Evolutionary conservation across 2,888 invertebrate genomes (phyloP), one percentile per base, ranked within the genome.

Genomic region (Prionchulus punctatus): DNA sequence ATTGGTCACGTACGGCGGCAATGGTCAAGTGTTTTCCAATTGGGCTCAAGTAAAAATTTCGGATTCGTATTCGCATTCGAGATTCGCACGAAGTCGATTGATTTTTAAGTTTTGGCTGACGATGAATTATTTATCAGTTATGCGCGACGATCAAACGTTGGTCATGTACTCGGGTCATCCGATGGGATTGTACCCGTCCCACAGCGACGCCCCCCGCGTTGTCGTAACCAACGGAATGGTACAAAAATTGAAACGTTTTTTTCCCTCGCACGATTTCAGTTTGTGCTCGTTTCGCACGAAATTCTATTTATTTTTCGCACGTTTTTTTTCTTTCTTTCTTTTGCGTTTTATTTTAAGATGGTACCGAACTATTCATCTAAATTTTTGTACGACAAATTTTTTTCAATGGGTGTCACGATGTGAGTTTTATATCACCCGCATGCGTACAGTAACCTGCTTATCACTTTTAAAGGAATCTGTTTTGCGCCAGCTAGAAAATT

Each of bases 161-260:
- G 76, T 77, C 1, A 71, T 81, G 72, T 78, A 78, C 64, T 80
- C 80, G 1, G 80, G 80, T 1, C 80, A 80, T 65, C 80, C 80
- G 1, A 62, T 77, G 60, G 80, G 80, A 1, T 67, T 81, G 18
- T 81, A 79, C 64, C 80, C 80, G 1, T 67, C 67, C 1, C 63
- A 62, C 1, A 55, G 58, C 21, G 59, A 65, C 7, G 72, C 77
- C 1, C 80, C 80, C 4, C 66, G 79, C 56, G 67, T 78, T 27
- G 76, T 80, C 56, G 77, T 81, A 57, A 79, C 79, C 26, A 80
- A 81, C 66, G 80, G 80, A 58, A 79, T 81, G 79, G 78, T 76
- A 59, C 58, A 65, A 4, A 4, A n/a, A 21, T 15, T 54, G 54
- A 23, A n/a, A 54, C 51, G 15, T 52, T 50, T 51, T n/a, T 53